Conservation (phyloP, 2,797 vertebrate genomes). For the Ceyx erithaca region DNA sequence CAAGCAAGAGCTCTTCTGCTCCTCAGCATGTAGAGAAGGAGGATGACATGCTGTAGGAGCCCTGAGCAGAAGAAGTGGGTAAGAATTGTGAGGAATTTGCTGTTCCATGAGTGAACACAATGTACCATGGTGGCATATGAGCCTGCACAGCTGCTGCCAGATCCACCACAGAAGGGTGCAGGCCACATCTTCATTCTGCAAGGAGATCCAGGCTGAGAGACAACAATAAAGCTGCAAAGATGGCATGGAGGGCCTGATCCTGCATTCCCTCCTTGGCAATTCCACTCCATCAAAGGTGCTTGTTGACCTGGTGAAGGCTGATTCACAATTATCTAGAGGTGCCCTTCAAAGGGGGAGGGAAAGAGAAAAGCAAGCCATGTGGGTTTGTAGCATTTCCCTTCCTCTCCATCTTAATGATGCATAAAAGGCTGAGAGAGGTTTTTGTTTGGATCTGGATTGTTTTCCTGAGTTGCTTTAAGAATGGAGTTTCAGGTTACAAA, state of each 20-base stretch:
- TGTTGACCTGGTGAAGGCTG: not conserved
- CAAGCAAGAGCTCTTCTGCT: constrained; percentile 48
- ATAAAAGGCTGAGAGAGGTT: not conserved
- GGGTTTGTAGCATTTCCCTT: not conserved
- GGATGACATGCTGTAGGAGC: constrained; percentile 3
- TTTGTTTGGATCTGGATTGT: not conserved
- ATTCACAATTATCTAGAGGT: not conserved
- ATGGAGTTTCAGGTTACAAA: not conserved
- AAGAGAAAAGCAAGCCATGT: not conserved
- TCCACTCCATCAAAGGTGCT: not conserved
- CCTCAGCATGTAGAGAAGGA: not conserved
- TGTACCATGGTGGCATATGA: constrained; percentile 31
- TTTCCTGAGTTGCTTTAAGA: not conserved
- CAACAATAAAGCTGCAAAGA: constrained; percentile 9
- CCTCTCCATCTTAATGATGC: not conserved
- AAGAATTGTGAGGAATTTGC: constrained; percentile 35
- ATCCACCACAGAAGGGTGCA: constrained; percentile 39
- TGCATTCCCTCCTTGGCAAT: not conserved
- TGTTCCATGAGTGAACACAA: constrained; percentile 67
- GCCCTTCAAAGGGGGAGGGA: not conserved
- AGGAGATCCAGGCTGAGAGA: not conserved
- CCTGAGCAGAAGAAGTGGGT: constrained; percentile 21
- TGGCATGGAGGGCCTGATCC: not conserved
- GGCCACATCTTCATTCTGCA: constrained; percentile 52
- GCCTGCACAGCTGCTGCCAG: constrained; percentile 64